Conservation (phyloP, 1,140 invertebrate genomes). For the Sinella curviseta region DNA sequence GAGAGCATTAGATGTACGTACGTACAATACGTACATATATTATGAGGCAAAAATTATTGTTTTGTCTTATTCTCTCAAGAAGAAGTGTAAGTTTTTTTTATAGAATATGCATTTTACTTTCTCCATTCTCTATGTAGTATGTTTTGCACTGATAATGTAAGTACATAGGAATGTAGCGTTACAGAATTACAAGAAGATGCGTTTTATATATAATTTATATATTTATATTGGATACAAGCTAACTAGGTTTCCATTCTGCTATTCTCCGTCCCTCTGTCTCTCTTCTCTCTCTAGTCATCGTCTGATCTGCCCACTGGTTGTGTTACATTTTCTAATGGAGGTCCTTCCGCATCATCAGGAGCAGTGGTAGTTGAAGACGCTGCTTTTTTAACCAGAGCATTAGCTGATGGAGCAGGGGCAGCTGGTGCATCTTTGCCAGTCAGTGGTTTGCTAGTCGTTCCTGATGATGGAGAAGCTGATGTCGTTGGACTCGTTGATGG, state of each 20-base stretch:
- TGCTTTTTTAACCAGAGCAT: neutral
- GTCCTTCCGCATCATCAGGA: neutral
- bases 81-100: neutral
- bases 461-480: slow-evolving; percentile 14
- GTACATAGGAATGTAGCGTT: neutral
- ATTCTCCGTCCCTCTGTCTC: neutral
- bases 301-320: neutral
- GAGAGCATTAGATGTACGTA: neutral
- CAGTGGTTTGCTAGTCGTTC: neutral
- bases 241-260: neutral
- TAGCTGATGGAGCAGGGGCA: neutral
- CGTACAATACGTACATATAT: neutral
- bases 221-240: neutral
- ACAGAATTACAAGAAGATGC: neutral
- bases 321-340: neutral
- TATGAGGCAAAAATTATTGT: neutral
- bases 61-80: neutral
- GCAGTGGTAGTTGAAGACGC: neutral
- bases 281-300: neutral
- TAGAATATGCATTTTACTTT: no score
- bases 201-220: neutral
- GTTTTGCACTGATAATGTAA: no score
- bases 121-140: no score
- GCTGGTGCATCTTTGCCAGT: neutral
- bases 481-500: slow-evolving; percentile 3